Evolutionary conservation across 1,140 invertebrate species (phyloP).

Genomic region (Apolygus lucorum): DNA sequence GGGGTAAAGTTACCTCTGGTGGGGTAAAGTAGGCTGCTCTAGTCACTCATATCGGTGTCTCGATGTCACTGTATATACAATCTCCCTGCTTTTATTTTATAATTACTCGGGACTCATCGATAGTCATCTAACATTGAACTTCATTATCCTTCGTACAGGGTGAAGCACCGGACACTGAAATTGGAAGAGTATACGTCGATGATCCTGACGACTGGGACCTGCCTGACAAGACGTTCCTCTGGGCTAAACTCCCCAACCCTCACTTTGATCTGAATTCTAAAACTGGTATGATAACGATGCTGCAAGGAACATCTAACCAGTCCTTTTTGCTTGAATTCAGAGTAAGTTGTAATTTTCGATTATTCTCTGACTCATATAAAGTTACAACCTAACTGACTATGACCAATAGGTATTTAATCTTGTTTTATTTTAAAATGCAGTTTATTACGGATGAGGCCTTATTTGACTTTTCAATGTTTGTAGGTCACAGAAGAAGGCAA

Average conservation of each 20-base stretch:
- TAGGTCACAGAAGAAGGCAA: constrained; percentile 48
- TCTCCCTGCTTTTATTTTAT: too few relatives aligned
- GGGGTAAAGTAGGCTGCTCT: too few relatives aligned
- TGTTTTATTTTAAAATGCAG: not conserved
- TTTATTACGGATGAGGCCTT: not conserved
- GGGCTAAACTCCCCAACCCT: constrained; percentile 46
- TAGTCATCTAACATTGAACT: too few relatives aligned
- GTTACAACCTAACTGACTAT: too few relatives aligned
- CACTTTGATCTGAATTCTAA: constrained; percentile 58
- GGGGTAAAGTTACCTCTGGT: too few relatives aligned
- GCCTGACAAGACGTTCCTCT: constrained; percentile 73
- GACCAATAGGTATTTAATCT: too few relatives aligned
- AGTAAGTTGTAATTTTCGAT: too few relatives aligned
- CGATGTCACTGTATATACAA: too few relatives aligned
- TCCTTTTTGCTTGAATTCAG: constrained; percentile 59
- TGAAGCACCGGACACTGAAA: constrained; percentile 60
- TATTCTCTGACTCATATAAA: too few relatives aligned
- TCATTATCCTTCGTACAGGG: constrained; percentile 40
- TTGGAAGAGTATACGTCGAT: constrained; percentile 81
- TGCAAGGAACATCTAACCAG: constrained; percentile 54
- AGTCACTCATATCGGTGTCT: too few relatives aligned
- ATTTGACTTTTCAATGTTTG: not conserved
- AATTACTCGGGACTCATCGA: too few relatives aligned
- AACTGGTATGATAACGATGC: constrained; percentile 78
- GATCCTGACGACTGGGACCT: constrained; percentile 92